Conservation (phyloP, 2,113 vertebrate species). For the Chionodraco myersi region DNA sequence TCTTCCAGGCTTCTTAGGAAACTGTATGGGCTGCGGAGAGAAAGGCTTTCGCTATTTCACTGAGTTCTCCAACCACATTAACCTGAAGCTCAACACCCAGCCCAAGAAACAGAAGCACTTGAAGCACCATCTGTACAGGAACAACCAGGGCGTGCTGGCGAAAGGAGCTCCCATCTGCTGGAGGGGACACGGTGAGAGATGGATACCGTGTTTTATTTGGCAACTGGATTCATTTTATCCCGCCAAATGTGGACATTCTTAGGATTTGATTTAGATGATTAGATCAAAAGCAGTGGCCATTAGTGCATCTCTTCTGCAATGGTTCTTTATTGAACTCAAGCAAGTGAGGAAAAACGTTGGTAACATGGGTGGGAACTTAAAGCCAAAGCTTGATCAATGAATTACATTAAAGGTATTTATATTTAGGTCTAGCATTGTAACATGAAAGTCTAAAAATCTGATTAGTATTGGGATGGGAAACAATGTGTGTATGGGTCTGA, state of each 20-base stretch:
- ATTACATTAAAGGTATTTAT: no score
- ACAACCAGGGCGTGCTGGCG: conserved; percentile 89
- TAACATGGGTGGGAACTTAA: not conserved
- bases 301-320: not conserved
- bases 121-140: conserved; percentile 92
- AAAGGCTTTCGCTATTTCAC: conserved; percentile 99
- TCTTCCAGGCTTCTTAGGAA: conserved; percentile 92
- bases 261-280: not conserved
- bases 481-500: not conserved
- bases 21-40: conserved; percentile 96
- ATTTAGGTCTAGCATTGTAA: not conserved
- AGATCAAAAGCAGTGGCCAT: not conserved
- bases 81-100: conserved; percentile 95
- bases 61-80: conserved; percentile 97
- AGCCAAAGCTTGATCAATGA: no score
- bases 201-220: not conserved
- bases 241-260: not conserved
- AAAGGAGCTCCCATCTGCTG: conserved; percentile 94
- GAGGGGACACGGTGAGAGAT: conserved; percentile 90
- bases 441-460: not conserved
- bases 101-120: conserved; percentile 99
- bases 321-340: not conserved
- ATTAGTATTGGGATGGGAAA: no score
- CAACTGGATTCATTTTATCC: not conserved
- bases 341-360: not conserved